A percentile compares a stretch with the other conserved stretches of the same genome.
Conservation (phyloP, 2,888 invertebrate species). For the Erannis defoliaria region DNA sequence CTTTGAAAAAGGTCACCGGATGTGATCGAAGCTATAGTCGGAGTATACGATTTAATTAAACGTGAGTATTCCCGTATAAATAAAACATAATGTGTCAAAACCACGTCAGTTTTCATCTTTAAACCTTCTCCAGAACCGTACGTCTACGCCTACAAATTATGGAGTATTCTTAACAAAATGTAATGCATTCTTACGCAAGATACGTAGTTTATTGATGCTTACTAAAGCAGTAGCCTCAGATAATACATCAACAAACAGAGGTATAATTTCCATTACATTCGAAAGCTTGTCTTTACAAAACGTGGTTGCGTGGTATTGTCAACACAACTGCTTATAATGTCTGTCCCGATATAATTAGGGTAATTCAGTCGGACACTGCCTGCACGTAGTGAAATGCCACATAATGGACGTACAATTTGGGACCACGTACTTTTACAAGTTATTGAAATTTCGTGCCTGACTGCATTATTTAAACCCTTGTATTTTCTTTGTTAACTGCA, state of each 20-base stretch:
- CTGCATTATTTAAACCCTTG: background rate
- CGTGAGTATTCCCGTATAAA: too few species aligned
- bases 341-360: constrained; percentile 25
- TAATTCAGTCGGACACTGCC: constrained; percentile 14
- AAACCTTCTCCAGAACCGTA: too few species aligned
- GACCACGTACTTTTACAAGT: constrained; percentile 19
- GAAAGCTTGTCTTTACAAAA: constrained; percentile 10
- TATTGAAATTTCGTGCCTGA: constrained; percentile 2
- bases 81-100: too few species aligned
- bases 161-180: background rate
- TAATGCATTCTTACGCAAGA: background rate
- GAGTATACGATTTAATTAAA: too few species aligned
- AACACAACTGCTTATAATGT: constrained; percentile 27
- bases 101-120: too few species aligned
- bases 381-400: constrained; percentile 28
- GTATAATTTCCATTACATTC: constrained; percentile 6
- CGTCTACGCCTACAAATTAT: background rate
- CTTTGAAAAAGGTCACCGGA: too few species aligned
- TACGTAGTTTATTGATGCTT: background rate
- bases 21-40: too few species aligned
- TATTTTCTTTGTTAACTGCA: background rate
- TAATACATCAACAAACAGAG: background rate
- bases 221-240: background rate
- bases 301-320: constrained; percentile 24
- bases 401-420: constrained; percentile 33